phyloP scores from a whole-genome alignment of 2,888 invertebrate species.

The Meghimatium bilineatum region DNA sequence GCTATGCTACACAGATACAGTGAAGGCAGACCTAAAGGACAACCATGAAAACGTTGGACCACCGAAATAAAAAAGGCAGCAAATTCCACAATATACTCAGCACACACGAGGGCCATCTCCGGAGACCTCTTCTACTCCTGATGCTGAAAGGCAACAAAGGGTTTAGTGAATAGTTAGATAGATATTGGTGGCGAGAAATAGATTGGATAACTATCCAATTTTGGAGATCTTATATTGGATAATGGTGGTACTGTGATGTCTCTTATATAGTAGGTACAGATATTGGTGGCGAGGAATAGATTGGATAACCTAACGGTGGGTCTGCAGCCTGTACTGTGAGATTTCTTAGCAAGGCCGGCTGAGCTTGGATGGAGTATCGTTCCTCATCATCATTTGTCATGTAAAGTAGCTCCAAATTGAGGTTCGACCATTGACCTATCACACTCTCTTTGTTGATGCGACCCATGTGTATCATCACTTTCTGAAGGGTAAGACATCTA shows the following conservation, averaged over 20 bases:
- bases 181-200: no score
- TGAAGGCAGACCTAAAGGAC: no score
- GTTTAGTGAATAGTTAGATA: no score
- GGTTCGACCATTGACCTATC: conserved; percentile 78
- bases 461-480: conserved; percentile 72
- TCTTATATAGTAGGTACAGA: conserved; percentile 65
- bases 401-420: conserved; percentile 78
- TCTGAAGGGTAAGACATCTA: conserved; percentile 74
- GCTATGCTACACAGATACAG: no score
- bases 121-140: no score
- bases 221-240: neutral
- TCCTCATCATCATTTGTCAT: conserved; percentile 80
- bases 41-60: no score
- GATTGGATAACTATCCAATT: no score
- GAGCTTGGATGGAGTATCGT: conserved; percentile 78
- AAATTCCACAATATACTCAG: no score
- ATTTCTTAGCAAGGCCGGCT: conserved; percentile 77
- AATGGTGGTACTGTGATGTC: no score
- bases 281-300: conserved; percentile 73
- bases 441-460: conserved; percentile 76
- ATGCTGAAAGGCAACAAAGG: no score
- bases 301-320: conserved; percentile 78
- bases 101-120: no score
- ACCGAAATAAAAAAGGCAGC: no score
- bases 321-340: conserved; percentile 78